These are phyloP conservation scores for Periplaneta americana DNA, from an alignment of 1,140 invertebrate genomes.

Conservation along the genomic window DNA sequence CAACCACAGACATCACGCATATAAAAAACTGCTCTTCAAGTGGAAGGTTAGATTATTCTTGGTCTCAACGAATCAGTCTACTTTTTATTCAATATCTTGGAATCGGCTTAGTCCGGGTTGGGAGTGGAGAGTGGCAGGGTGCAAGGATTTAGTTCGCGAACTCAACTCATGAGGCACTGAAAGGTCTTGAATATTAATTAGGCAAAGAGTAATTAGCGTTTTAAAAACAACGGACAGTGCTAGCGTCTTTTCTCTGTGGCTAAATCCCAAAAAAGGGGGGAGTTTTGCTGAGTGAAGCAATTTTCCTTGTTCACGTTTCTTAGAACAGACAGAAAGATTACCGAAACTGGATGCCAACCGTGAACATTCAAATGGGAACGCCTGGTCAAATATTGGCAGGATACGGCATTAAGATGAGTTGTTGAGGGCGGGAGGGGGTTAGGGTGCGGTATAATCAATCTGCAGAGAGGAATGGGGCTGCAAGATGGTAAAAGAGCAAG, in stretches of 20 bases:
- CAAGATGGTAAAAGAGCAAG: background rate
- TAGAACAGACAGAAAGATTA: background rate
- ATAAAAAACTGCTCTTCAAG: background rate
- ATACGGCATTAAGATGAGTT: slow-evolving; percentile 2
- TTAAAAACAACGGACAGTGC: slow-evolving; percentile 11
- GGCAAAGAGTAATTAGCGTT: slow-evolving; percentile 45
- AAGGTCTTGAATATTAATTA: slow-evolving; percentile 48
- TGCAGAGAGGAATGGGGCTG: background rate
- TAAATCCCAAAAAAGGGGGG: slow-evolving; percentile 1
- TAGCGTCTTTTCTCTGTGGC: background rate
- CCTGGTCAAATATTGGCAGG: slow-evolving; percentile 9
- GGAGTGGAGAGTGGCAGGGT: too few species aligned
- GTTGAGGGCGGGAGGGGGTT: background rate
- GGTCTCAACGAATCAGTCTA: background rate
- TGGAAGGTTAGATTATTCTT: background rate
- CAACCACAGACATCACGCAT: too few species aligned
- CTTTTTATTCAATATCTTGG: background rate
- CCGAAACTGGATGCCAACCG: background rate
- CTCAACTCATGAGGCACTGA: slow-evolving; percentile 34
- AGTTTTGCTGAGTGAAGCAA: slow-evolving; percentile 31
- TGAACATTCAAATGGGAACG: background rate
- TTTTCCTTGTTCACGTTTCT: slow-evolving; percentile 27
- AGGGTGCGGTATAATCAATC: background rate
- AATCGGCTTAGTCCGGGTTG: background rate
- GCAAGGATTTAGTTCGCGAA: background rate